These are phyloP conservation scores for Homalodisca vitripennis DNA, from an alignment of 1,140 invertebrate species.

Conservation along the genomic window DNA sequence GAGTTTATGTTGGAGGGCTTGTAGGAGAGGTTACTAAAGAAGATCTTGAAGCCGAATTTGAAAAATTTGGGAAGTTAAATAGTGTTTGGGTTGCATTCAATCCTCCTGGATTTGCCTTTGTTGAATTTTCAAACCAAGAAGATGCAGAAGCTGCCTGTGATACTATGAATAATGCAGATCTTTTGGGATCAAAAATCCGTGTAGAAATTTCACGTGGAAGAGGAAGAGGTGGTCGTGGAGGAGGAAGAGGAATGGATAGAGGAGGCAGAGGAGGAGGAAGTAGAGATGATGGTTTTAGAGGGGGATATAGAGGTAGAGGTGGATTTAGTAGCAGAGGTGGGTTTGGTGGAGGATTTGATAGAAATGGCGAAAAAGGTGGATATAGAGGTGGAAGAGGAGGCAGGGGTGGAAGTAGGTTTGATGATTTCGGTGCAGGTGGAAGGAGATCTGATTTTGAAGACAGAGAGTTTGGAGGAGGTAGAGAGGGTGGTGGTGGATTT, in stretches of 20 bases:
- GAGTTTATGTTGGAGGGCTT: constrained; percentile 83
- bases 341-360: constrained; percentile 43
- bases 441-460: not conserved
- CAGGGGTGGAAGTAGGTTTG: constrained; percentile 31
- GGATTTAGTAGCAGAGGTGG: constrained; percentile 48
- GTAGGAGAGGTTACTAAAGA: constrained; percentile 83
- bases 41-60: constrained; percentile 80
- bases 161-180: constrained; percentile 83
- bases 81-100: constrained; percentile 96
- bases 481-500: not conserved
- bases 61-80: constrained; percentile 89
- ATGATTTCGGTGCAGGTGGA: constrained; percentile 33
- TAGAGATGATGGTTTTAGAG: constrained; percentile 48
- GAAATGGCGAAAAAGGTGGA: constrained; percentile 16
- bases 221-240: constrained; percentile 54
- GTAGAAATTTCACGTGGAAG: constrained; percentile 80
- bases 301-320: constrained; percentile 51
- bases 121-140: constrained; percentile 94
- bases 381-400: constrained; percentile 28
- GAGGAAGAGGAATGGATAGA: constrained; percentile 53
- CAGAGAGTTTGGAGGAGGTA: constrained; percentile 29
- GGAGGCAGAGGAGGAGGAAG: constrained; percentile 52
- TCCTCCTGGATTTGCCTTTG: constrained; percentile 96
- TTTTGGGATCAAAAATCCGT: constrained; percentile 74
- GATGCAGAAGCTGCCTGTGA: constrained; percentile 94